phyloP scores from a whole-genome alignment of 2,113 vertebrate genomes.

The Calypte anna region DNA sequence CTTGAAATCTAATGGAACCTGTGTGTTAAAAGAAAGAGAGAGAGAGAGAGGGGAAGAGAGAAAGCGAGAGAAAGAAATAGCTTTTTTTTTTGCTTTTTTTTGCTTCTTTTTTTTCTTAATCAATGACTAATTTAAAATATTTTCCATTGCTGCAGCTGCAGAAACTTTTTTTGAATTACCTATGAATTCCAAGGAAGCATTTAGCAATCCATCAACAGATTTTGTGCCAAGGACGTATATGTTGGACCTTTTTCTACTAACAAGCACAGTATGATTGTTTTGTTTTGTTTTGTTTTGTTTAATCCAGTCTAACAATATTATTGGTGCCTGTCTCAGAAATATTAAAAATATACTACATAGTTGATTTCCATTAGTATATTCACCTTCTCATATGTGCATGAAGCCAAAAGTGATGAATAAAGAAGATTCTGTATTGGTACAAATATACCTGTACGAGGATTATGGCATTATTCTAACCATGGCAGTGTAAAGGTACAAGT shows the following conservation, averaged over 20 bases:
- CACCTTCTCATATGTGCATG: background rate
- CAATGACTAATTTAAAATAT: background rate
- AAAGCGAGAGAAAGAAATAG: background rate
- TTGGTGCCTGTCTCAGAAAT: background rate
- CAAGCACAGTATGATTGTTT: background rate
- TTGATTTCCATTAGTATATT: background rate
- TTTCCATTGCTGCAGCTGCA: background rate
- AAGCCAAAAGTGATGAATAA: background rate
- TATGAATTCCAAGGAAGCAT: background rate
- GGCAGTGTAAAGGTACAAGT: background rate
- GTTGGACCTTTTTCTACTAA: background rate
- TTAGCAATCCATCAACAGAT: background rate
- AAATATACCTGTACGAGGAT: background rate
- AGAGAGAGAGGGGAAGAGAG: too few species aligned
- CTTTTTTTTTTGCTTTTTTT: accelerated
- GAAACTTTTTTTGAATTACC: background rate
- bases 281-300: background rate
- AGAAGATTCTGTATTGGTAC: background rate
- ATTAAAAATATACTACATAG: accelerated
- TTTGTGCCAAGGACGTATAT: background rate
- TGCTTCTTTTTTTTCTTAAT: too few species aligned
- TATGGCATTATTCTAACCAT: background rate
- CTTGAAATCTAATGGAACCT: background rate
- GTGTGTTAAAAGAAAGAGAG: background rate
- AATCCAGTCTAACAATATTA: background rate